phyloP scores from a whole-genome alignment of 2,888 invertebrate species.

The Bhutanitis thaidina region DNA sequence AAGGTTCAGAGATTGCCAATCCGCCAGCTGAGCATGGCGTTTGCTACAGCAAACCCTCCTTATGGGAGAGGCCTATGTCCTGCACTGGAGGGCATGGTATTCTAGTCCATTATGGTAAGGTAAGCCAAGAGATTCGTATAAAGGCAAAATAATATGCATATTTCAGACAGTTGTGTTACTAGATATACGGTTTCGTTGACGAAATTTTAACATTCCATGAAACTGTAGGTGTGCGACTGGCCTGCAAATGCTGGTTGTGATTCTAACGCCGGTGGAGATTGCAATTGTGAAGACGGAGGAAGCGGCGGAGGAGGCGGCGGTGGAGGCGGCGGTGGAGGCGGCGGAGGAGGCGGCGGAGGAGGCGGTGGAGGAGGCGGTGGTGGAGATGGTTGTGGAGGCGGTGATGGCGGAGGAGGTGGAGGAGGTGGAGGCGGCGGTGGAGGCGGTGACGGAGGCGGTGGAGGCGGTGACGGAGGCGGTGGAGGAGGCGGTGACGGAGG shows the following conservation, averaged over 20 bases:
- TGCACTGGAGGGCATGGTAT: too few species aligned
- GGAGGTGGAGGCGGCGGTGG: constrained; percentile 59
- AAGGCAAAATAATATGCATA: too few species aligned
- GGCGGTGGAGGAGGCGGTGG: neutral
- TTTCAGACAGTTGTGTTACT: too few species aligned
- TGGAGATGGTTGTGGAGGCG: constrained; percentile 32
- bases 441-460: constrained; percentile 73
- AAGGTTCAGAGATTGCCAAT: too few species aligned
- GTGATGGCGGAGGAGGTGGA: constrained; percentile 47
- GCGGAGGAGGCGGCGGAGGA: neutral
- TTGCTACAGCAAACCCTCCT: too few species aligned
- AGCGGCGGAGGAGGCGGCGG: neutral
- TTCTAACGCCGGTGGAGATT: constrained; percentile 13
- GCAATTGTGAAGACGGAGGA: constrained; percentile 5
- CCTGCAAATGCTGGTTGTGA: constrained; percentile 30
- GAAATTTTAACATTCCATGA: too few species aligned
- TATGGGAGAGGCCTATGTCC: too few species aligned
- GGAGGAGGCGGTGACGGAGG: constrained; percentile 5
- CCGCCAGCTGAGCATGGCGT: too few species aligned
- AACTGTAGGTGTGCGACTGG: constrained; percentile 32
- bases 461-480: neutral
- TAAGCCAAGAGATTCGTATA: too few species aligned
- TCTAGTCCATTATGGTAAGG: too few species aligned
- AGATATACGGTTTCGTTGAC: too few species aligned
- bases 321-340: neutral